Conservation (phyloP, 2,888 invertebrate genomes). For the Lottia scabra region DNA sequence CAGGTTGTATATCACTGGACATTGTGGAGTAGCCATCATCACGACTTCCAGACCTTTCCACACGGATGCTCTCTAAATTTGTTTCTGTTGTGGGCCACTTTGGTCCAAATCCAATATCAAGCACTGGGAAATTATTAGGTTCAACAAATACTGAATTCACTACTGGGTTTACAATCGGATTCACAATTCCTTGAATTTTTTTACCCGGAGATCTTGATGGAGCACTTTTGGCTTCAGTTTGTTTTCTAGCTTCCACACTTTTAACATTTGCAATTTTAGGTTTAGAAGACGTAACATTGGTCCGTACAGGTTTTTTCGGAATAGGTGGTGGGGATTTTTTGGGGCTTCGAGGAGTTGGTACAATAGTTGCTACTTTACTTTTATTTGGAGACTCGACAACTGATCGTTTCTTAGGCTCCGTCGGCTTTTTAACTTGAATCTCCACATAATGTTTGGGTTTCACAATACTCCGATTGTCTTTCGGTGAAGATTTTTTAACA, state of each 20-base stretch:
- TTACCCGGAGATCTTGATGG: background rate
- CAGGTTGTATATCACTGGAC: constrained; percentile 62
- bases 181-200: constrained; percentile 1
- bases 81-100: constrained; percentile 41
- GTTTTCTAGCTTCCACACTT: background rate
- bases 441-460: constrained; percentile 1
- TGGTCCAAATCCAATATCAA: background rate
- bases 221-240: background rate
- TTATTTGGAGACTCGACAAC: background rate
- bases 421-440: background rate
- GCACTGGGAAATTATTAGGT: background rate
- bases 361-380: constrained; percentile 10
- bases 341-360: constrained; percentile 7
- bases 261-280: background rate
- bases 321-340: constrained; percentile 38
- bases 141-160: background rate
- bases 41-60: constrained; percentile 59
- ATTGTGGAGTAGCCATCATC: constrained; percentile 64
- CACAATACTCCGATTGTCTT: background rate
- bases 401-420: background rate
- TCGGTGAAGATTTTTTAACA: background rate
- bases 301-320: constrained; percentile 32
- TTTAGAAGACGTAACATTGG: background rate
- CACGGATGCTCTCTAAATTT: constrained; percentile 49
- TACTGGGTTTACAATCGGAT: background rate